phyloP scores from a whole-genome alignment of 2,888 invertebrate genomes.

The Ophioninae sp. region DNA sequence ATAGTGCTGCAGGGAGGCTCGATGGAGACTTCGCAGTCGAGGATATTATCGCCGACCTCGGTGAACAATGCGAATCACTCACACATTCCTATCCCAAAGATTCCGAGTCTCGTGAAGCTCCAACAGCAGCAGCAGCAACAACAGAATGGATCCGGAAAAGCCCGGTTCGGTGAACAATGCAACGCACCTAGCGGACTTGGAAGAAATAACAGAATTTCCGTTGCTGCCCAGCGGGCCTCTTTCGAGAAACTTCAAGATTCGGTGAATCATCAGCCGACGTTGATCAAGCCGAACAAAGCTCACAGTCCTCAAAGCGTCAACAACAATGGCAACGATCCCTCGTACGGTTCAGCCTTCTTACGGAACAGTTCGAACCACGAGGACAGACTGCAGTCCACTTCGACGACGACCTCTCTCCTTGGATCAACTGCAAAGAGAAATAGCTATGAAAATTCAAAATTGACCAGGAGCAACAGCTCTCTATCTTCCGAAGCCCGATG shows the following conservation, averaged over 20 bases:
- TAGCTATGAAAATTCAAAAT: conserved; percentile 61
- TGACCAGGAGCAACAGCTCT: conserved; percentile 72
- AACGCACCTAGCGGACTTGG: conserved; percentile 52
- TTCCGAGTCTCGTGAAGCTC: conserved; percentile 69
- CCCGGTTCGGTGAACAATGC: conserved; percentile 22
- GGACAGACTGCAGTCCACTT: conserved; percentile 45
- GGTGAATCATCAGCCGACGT: conserved; percentile 39
- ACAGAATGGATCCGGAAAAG: conserved; percentile 43
- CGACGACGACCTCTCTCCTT: conserved; percentile 18
- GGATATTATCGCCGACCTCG: conserved; percentile 40
- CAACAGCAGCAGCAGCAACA: conserved; percentile 59
- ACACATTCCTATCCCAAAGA: conserved; percentile 78
- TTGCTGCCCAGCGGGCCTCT: conserved; percentile 78
- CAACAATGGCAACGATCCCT: conserved; percentile 52
- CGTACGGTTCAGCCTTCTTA: conserved; percentile 8
- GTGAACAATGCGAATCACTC: conserved; percentile 70
- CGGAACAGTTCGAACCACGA: conserved; percentile 42
- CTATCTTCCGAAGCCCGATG: conserved; percentile 79
- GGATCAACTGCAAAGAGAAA: conserved; percentile 46
- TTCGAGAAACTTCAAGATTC: conserved; percentile 76
- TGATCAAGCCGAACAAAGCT: conserved; percentile 15
- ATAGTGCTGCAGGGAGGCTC: conserved; percentile 68
- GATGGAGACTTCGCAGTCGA: conserved; percentile 59
- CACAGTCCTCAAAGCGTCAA: conserved; percentile 32
- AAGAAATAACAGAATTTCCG: conserved; percentile 71